Conservation (phyloP, 1,140 invertebrate genomes). For the Aphelinus atriplicis region DNA sequence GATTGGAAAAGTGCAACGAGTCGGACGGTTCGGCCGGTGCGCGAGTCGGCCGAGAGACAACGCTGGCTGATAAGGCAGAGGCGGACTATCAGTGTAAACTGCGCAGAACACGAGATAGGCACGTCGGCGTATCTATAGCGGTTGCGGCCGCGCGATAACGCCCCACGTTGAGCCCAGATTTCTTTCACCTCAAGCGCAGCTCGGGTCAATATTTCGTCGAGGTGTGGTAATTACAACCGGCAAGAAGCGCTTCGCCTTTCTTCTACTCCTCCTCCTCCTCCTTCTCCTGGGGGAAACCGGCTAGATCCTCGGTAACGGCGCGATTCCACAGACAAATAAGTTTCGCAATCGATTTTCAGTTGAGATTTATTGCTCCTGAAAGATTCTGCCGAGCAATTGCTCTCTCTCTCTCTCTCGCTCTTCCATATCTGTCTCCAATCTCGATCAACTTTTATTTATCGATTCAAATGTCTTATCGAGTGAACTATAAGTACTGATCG, state of each 20-base stretch:
- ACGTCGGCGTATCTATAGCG: not conserved
- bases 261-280: not conserved
- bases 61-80: slow-evolving; percentile 29
- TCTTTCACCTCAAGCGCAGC: not conserved
- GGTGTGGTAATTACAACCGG: slow-evolving; percentile 21
- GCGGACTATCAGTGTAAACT: slow-evolving; percentile 38
- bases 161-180: slow-evolving; percentile 19
- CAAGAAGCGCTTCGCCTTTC: not conserved
- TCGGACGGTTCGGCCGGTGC: not conserved
- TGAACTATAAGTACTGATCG: too few relatives aligned
- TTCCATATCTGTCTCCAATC: too few relatives aligned
- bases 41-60: slow-evolving; percentile 1
- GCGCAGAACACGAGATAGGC: slow-evolving; percentile 28
- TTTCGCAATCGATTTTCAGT: too few relatives aligned
- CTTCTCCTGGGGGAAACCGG: too few relatives aligned
- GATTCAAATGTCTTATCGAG: too few relatives aligned
- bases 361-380: too few relatives aligned
- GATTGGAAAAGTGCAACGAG: slow-evolving; percentile 13
- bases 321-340: too few relatives aligned
- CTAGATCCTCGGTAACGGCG: too few relatives aligned
- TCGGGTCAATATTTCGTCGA: slow-evolving; percentile 26
- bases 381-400: too few relatives aligned
- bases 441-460: too few relatives aligned
- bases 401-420: too few relatives aligned
- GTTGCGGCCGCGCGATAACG: slow-evolving; percentile 14